phyloP scores from a whole-genome alignment of 2,113 vertebrate species.

The Ibidorhyncha struthersii region DNA sequence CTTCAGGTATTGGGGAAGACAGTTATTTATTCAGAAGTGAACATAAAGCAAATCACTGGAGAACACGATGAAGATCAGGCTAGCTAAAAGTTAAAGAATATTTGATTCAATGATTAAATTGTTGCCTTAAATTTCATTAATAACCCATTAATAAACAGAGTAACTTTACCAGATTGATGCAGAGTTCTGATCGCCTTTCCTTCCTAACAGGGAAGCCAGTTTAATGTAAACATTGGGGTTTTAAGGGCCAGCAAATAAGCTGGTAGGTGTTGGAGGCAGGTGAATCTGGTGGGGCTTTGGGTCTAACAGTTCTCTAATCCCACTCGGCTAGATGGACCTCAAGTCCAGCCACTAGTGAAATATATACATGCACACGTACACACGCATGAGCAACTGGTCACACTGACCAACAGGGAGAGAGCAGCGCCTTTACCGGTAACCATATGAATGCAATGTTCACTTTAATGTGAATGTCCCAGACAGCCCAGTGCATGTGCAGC shows the following conservation, averaged over 20 bases:
- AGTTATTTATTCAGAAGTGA: neutral
- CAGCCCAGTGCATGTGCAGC: neutral
- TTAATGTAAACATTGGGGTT: neutral
- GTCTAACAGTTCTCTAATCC: neutral
- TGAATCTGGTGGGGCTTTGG: neutral
- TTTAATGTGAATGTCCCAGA: neutral
- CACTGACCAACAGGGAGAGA: neutral
- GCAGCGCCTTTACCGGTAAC: neutral
- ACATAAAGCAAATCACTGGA: neutral
- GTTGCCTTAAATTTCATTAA: conserved; percentile 19
- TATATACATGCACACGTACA: too few relatives aligned
- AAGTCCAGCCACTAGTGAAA: neutral
- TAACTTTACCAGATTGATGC: neutral
- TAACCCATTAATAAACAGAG: neutral
- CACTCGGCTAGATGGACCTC: neutral
- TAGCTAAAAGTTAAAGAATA: neutral
- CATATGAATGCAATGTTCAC: neutral
- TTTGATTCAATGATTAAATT: conserved; percentile 69
- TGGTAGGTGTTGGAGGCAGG: neutral
- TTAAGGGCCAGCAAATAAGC: neutral
- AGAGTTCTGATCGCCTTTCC: neutral
- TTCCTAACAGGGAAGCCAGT: neutral
- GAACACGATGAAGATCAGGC: neutral
- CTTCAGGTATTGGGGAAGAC: neutral
- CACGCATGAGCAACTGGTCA: neutral